phyloP scores from a whole-genome alignment of 2,797 vertebrate species.

The Gymnodraco acuticeps region DNA sequence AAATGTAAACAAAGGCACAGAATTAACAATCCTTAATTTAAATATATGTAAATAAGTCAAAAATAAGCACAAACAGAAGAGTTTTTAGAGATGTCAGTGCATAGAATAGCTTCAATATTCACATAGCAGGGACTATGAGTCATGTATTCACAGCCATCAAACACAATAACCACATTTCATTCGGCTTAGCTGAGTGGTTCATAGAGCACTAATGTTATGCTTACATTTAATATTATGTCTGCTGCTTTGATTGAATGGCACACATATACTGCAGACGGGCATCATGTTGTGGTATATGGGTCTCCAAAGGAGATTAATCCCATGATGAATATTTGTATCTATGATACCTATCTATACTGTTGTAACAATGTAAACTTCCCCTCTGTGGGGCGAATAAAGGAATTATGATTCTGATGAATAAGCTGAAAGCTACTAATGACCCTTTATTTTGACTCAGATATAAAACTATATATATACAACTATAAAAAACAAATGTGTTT shows the following conservation, averaged over 20 bases:
- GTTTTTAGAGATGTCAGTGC: slow-evolving; percentile 5
- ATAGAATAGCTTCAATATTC: not conserved
- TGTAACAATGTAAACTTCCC: too few species aligned
- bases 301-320: not conserved
- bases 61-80: not conserved
- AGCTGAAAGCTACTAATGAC: not conserved
- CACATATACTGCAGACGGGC: not conserved
- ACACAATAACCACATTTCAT: slow-evolving; percentile 6
- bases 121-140: slow-evolving; percentile 23
- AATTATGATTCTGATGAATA: not conserved
- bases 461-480: too few species aligned
- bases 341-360: too few species aligned
- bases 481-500: not conserved
- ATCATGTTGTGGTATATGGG: not conserved
- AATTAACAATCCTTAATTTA: not conserved
- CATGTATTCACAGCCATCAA: slow-evolving; percentile 4
- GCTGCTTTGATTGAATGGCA: not conserved
- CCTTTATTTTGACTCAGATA: not conserved
- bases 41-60: slow-evolving; percentile 5
- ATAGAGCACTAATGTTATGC: not conserved
- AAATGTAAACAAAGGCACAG: not conserved
- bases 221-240: slow-evolving; percentile 1
- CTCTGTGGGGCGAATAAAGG: too few species aligned
- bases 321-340: too few species aligned
- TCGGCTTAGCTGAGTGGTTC: not conserved